A percentile compares a stretch with the other conserved stretches of the same genome.
Conservation (phyloP, 2,797 vertebrate genomes). For the Myiothlypis chrysogaster region DNA sequence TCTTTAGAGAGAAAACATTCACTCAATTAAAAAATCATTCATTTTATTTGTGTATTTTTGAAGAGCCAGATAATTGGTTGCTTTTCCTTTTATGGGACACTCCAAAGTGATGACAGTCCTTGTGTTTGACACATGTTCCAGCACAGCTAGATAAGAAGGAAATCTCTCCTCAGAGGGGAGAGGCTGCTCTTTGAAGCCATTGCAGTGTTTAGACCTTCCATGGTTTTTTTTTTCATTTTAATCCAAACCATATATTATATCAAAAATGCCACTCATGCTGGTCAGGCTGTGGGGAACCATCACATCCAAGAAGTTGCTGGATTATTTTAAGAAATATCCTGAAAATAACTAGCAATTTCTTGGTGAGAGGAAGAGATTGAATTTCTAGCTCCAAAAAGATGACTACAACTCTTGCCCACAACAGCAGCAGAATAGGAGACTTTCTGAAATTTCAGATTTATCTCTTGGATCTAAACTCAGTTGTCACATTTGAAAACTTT, state of each 20-base stretch:
- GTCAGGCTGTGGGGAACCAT: background rate
- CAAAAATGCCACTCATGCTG: background rate
- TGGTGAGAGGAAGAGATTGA: background rate
- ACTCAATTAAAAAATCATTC: constrained; percentile 12
- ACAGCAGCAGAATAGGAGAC: background rate
- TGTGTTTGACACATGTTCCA: constrained; percentile 35
- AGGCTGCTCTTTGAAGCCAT: constrained; percentile 27
- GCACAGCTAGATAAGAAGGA: constrained; percentile 46
- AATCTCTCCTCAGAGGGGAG: background rate
- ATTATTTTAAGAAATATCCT: background rate
- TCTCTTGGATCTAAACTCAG: background rate
- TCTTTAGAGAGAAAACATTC: constrained; percentile 1
- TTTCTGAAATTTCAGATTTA: background rate
- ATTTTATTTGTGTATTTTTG: constrained; percentile 29
- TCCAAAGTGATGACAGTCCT: background rate
- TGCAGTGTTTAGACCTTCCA: constrained; percentile 27
- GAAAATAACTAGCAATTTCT: background rate
- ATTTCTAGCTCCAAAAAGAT: background rate
- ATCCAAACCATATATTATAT: background rate
- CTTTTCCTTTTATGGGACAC: constrained; percentile 32
- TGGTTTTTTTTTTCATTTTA: background rate
- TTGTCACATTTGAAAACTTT: background rate
- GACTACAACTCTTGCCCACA: background rate
- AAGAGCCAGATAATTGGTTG: background rate
- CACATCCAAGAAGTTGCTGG: background rate